Evolutionary conservation across 2,113 vertebrate genomes (phyloP).

Genomic region (Rhea americana): DNA sequence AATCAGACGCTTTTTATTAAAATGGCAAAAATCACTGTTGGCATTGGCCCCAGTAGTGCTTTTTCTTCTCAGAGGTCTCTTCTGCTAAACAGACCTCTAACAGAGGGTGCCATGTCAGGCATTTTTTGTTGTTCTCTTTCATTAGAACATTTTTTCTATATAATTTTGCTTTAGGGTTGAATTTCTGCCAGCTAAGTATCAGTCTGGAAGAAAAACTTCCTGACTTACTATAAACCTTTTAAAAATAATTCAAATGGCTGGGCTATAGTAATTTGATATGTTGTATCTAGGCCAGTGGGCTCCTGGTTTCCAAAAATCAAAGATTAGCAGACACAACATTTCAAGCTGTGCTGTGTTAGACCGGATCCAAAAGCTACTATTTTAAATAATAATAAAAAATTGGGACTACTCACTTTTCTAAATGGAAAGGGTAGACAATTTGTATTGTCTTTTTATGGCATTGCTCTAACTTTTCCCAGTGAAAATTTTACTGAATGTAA

Average conservation of each 20-base stretch:
- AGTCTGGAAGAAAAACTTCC: constrained; percentile 46
- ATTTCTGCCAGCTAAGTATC: constrained; percentile 19
- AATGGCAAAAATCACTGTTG: not conserved
- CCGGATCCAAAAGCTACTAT: not conserved
- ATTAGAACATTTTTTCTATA: not conserved
- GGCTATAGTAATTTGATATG: not conserved
- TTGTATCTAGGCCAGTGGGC: constrained; percentile 8
- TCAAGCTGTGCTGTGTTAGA: not conserved
- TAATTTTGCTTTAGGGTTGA: not conserved
- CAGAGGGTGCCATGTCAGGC: not conserved
- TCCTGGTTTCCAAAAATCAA: not conserved
- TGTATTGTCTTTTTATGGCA: not conserved
- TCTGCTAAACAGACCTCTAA: not conserved
- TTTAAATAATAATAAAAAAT: not conserved
- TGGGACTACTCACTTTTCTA: not conserved
- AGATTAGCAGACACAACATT: constrained; percentile 43
- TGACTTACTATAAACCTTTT: constrained; percentile 16
- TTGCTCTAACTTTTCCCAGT: not conserved
- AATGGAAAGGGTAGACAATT: not conserved
- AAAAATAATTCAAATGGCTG: constrained; percentile 37
- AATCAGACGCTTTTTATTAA: not conserved
- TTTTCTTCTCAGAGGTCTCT: not conserved
- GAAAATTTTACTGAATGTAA: not conserved
- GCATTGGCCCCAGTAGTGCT: not conserved
- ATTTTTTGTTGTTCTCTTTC: not conserved